Percentiles rank a stretch among this genome's conserved stretches.
phyloP scores from a whole-genome alignment of 2,888 invertebrate species.

The Aphodius sticticus region DNA sequence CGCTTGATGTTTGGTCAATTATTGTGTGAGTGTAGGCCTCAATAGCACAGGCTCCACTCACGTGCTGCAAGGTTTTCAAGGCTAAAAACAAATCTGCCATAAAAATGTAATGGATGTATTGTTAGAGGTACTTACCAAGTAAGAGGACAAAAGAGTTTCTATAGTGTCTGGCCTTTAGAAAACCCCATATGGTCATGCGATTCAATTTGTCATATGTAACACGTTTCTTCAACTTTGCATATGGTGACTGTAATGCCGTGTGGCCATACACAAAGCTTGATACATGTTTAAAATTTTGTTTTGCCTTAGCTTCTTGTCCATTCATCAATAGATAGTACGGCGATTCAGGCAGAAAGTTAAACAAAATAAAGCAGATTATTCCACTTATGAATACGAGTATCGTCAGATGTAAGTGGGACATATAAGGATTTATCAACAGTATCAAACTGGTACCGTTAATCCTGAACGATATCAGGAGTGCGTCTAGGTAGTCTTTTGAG shows the following conservation, averaged over 20 bases:
- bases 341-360: background rate
- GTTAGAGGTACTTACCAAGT: constrained; percentile 26
- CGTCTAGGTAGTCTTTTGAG: background rate
- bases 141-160: constrained; percentile 39
- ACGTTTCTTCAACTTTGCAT: constrained; percentile 50
- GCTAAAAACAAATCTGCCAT: constrained; percentile 54
- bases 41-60: constrained; percentile 67
- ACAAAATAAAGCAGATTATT: background rate
- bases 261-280: background rate
- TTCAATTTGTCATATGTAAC: constrained; percentile 54
- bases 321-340: background rate
- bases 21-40: constrained; percentile 69
- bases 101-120: background rate
- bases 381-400: background rate
- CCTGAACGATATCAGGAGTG: background rate
- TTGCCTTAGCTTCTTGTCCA: background rate
- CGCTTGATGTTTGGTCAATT: constrained; percentile 63
- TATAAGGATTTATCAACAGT: background rate
- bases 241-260: background rate
- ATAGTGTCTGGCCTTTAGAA: constrained; percentile 47
- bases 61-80: constrained; percentile 66
- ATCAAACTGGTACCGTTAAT: background rate
- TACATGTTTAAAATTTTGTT: background rate
- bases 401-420: background rate
- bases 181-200: constrained; percentile 52